Conservation (phyloP, 2,797 vertebrate genomes). For the Catharus ustulatus region DNA sequence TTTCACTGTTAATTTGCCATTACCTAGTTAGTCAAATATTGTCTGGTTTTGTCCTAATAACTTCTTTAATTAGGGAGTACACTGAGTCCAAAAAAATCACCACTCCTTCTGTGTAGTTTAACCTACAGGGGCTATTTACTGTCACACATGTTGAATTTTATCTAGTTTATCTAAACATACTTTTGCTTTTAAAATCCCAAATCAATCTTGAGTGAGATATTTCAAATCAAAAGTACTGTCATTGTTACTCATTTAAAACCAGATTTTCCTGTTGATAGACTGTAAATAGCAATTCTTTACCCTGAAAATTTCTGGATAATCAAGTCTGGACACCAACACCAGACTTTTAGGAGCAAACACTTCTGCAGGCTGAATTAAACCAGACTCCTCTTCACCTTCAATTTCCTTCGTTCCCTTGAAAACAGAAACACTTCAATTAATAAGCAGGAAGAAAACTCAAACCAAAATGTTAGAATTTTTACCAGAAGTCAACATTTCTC, state of each 20-base stretch:
- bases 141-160: constrained; percentile 7
- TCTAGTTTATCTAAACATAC: not conserved
- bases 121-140: not conserved
- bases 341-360: constrained; percentile 98
- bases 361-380: constrained; percentile 95
- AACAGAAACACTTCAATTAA: constrained; percentile 64
- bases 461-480: not conserved
- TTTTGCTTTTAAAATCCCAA: constrained; percentile 43
- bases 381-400: constrained; percentile 87
- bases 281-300: constrained; percentile 78
- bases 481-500: not conserved
- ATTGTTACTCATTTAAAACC: constrained; percentile 27
- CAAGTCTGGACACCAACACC: constrained; percentile 94
- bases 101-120: not conserved
- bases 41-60: not conserved
- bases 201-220: not conserved
- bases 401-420: constrained; percentile 89
- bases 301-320: constrained; percentile 98
- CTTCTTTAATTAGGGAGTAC: not conserved
- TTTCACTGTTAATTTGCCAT: not conserved
- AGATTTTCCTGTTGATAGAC: constrained; percentile 13
- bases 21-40: not conserved
- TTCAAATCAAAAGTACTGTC: constrained; percentile 35
- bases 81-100: not conserved
- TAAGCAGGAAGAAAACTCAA: not conserved